Base-by-base conservation (phyloP, 2,113 vertebrate genomes). In the Falcunculus frontatus region DNA sequence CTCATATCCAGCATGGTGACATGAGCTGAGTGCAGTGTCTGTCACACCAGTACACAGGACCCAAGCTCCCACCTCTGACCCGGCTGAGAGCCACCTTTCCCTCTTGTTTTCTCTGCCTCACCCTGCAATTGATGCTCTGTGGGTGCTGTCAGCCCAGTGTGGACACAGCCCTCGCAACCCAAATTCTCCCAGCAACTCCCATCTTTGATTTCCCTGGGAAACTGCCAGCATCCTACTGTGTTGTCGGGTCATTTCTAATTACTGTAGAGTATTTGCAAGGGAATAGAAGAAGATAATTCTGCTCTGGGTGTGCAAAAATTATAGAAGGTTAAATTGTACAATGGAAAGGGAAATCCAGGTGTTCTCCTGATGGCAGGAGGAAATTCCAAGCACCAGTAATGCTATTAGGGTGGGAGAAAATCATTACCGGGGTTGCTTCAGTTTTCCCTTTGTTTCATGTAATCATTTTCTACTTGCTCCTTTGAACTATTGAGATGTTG, bases 21-120 rank as follows among this genome's bases (percentile, higher is more conserved):
- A 41, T 1, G 25, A 47, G 35, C 63, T 63, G 67, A 72, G 76
- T 0, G 0, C 23, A 8, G 1, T 25, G 17, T 46, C n/a, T 83
- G 53, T 35, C 57, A 39, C 63, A 26, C 25, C 14, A 0, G 1
- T 0, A 14, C 37, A 56, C 15, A 41, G 27, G 10, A 46, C 21
- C 25, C 37, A 46, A 47, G 63, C n/a, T 76, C 35, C 63, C 1
- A 3, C 16, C 73, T 47, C 49, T 27, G 63, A 56, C 5, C 41
- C 44, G n/a, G 7, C 46, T 11, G 46, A 30, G n/a, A 47, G 10
- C 11, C 35, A 33, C 44, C 27, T 42, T 59, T 37, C 29, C 37
- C 60, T 59, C n/a, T 23, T 2, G 0, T 37, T 35, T 56, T 20
- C 35, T 74, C 35, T 7, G 2, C 22, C 44, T 76, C 18, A 4